A percentile compares a stretch with the other conserved stretches of the same genome.
Evolutionary conservation across 2,797 vertebrate species (phyloP).

Genomic region (Mallotus villosus): DNA sequence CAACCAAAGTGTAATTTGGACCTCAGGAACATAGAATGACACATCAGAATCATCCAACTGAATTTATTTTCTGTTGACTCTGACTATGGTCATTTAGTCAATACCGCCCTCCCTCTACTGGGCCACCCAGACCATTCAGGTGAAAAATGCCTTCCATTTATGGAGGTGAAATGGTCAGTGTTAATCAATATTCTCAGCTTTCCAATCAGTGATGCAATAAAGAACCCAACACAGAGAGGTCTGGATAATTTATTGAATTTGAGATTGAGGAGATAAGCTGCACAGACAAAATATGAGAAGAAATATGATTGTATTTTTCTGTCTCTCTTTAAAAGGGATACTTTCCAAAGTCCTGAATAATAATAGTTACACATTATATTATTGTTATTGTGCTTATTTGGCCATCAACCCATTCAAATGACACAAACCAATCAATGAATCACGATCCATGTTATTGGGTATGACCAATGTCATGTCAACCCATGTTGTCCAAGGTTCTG

Average conservation of each 20-base stretch:
- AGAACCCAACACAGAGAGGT: constrained; percentile 14
- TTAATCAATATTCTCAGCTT: constrained; percentile 47
- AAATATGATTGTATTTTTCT: not conserved
- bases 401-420: too few relatives aligned
- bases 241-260: constrained; percentile 26
- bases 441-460: too few relatives aligned
- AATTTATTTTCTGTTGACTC: constrained; percentile 22
- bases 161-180: constrained; percentile 21
- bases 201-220: constrained; percentile 47
- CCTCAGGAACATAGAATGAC: constrained; percentile 2
- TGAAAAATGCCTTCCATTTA: constrained; percentile 37
- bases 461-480: too few relatives aligned
- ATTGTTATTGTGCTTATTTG: too few relatives aligned
- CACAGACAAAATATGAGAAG: not conserved
- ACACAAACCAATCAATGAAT: too few relatives aligned
- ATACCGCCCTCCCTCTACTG: not conserved
- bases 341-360: too few relatives aligned
- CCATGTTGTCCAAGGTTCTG: too few relatives aligned
- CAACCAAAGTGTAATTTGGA: constrained; percentile 5
- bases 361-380: too few relatives aligned
- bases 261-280: constrained; percentile 11
- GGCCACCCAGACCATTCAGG: constrained; percentile 14
- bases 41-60: not conserved
- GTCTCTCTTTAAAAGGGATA: not conserved
- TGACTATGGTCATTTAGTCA: constrained; percentile 14